These are phyloP conservation scores for Pavo muticus DNA, from an alignment of 2,113 vertebrate genomes.

Conservation along the genomic window DNA sequence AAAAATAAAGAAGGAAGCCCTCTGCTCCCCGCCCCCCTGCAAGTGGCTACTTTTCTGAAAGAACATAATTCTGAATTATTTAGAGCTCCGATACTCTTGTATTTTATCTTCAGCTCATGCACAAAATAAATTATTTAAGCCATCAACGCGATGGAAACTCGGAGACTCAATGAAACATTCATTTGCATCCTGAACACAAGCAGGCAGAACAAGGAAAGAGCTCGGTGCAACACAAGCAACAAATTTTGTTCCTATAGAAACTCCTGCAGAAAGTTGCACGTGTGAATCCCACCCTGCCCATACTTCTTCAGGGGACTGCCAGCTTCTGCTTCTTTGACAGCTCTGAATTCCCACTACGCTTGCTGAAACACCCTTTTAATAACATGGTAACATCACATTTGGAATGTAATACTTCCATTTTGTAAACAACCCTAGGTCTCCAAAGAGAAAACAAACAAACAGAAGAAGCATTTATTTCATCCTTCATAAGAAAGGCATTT, in stretches of 20 bases:
- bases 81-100: constrained; percentile 37
- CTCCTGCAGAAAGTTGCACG: background rate
- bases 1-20: background rate
- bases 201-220: constrained; percentile 13
- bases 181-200: constrained; percentile 63
- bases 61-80: constrained; percentile 60
- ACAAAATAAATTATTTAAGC: constrained; percentile 65
- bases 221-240: background rate
- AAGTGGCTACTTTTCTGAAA: constrained; percentile 26
- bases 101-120: constrained; percentile 64
- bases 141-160: constrained; percentile 62
- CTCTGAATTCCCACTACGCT: background rate
- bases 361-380: background rate
- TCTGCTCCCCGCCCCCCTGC: background rate
- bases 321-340: background rate
- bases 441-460: background rate
- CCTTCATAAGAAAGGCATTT: background rate
- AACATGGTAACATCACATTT: background rate
- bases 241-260: background rate
- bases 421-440: background rate
- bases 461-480: background rate
- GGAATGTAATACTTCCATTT: background rate
- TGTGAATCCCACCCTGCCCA: background rate
- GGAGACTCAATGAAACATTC: constrained; percentile 69
- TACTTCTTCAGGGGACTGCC: background rate